Evolutionary conservation across 2,888 invertebrate species (phyloP), one percentile per base, ranked within the genome.

Genomic region (Willowsia nigromaculata): DNA sequence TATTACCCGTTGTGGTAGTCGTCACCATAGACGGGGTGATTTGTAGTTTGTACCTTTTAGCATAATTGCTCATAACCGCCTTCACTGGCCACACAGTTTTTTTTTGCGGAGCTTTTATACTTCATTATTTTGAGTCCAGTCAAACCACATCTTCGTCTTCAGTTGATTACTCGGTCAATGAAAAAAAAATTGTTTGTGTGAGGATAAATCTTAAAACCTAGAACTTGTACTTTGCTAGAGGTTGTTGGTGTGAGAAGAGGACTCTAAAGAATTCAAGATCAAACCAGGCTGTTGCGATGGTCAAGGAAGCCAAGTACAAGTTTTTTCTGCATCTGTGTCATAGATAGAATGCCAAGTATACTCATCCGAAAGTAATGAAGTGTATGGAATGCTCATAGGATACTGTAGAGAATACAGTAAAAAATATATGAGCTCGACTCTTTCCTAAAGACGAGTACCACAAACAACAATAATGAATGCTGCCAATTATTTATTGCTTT

Each of bases 241-340:
- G n/a, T n/a, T n/a, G n/a, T n/a, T n/a, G n/a, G n/a, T n/a, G n/a
- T n/a, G n/a, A n/a, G n/a, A n/a, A n/a, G n/a, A n/a, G n/a, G n/a
- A n/a, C 43, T 3, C 43, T 43, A 13, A 18, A 1, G 6, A 50
- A 9, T 62, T 62, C 59, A 25, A 59, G 27, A 27, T 27, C 59
- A 62, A 4, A 62, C 18, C 30, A 7, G n/a, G 0, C 18, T 62
- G 27, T 62, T 62, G 62, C 18, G 68, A 37, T 68, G 68, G 68
- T 68, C 68, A 68, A 68, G 68, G 37, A 33, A 68, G 68, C 37
- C 68, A 68, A 68, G 37, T 68, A 68, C 65, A 33, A 13, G 65
- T 37, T 68, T 27, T 59, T 68, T 6, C n/a, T n/a, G 0, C 33
- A 33, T n/a, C 37, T 7, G 6, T 22, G 59, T 53, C 53, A 9